Evolutionary conservation across 2,888 invertebrate genomes (phyloP).

Genomic region (Acleris literana): DNA sequence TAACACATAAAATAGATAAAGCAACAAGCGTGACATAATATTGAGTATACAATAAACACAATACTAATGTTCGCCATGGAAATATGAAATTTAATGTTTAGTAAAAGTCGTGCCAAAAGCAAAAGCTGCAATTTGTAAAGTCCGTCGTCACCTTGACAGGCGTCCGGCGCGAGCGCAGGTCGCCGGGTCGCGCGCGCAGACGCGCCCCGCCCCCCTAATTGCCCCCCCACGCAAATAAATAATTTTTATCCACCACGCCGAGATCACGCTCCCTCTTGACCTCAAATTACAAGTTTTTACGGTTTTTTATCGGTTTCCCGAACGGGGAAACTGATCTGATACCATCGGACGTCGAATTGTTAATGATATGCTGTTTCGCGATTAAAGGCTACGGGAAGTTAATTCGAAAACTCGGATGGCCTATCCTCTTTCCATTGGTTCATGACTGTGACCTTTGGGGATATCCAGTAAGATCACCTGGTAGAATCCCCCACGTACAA

Average conservation of each 20-base stretch:
- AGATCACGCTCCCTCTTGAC: slow-evolving; percentile 77
- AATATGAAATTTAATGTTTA: slow-evolving; percentile 1
- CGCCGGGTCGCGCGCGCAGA: slow-evolving; percentile 75
- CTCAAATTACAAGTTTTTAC: slow-evolving; percentile 75
- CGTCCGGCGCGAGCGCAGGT: slow-evolving; percentile 49
- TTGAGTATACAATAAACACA: neutral
- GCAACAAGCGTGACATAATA: too few relatives aligned
- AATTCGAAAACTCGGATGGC: neutral
- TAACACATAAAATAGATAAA: too few relatives aligned
- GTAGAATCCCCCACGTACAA: too few relatives aligned
- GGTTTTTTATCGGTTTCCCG: slow-evolving; percentile 70
- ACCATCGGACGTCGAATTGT: slow-evolving; percentile 70
- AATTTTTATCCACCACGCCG: slow-evolving; percentile 75
- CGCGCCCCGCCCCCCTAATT: slow-evolving; percentile 81
- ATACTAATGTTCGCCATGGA: neutral
- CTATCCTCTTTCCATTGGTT: too few relatives aligned
- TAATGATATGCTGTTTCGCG: slow-evolving; percentile 56
- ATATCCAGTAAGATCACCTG: too few relatives aligned
- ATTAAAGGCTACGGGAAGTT: neutral
- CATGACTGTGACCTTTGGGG: too few relatives aligned
- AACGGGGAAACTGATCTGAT: slow-evolving; percentile 55
- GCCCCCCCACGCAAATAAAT: slow-evolving; percentile 83
- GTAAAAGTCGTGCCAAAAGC: slow-evolving; percentile 26
- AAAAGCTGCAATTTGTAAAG: slow-evolving; percentile 63
- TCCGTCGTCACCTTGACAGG: slow-evolving; percentile 60